Conservation (phyloP, 2,888 invertebrate genomes). For the Lathronympha strigana region DNA sequence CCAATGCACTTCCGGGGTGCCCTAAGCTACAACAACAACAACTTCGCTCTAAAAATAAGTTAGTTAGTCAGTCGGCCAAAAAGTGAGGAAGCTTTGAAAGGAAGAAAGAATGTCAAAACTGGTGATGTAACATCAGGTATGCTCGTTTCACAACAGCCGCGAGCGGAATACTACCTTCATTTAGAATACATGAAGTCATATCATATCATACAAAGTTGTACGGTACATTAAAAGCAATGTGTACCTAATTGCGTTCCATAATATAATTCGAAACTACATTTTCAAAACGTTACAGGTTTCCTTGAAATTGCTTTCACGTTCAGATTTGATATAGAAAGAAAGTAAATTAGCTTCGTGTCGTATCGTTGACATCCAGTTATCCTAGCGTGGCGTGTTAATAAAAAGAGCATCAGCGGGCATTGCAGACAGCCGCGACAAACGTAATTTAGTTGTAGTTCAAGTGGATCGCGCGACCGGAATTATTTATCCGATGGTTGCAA, state of each 20-base stretch:
- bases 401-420: conserved; percentile 51
- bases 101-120: no score
- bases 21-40: no score
- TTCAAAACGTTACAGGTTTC: not conserved
- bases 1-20: no score
- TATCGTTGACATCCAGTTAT: conserved; percentile 40
- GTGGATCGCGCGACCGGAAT: conserved; percentile 69
- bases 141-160: no score
- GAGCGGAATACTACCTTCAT: no score
- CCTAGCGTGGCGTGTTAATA: conserved; percentile 47
- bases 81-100: no score
- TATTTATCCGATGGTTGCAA: conserved; percentile 63
- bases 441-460: conserved; percentile 68
- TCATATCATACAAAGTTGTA: no score
- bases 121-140: no score
- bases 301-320: conserved; percentile 10
- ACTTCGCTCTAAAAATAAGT: no score
- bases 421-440: conserved; percentile 62
- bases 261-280: not conserved
- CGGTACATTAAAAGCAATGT: no score
- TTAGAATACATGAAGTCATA: no score
- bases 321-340: conserved; percentile 27
- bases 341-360: conserved; percentile 34
- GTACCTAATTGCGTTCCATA: not conserved
- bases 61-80: no score